phyloP scores from a whole-genome alignment of 37 sponge, comb jelly and placozoan genomes.

The Cladorhizidae sp. region DNA sequence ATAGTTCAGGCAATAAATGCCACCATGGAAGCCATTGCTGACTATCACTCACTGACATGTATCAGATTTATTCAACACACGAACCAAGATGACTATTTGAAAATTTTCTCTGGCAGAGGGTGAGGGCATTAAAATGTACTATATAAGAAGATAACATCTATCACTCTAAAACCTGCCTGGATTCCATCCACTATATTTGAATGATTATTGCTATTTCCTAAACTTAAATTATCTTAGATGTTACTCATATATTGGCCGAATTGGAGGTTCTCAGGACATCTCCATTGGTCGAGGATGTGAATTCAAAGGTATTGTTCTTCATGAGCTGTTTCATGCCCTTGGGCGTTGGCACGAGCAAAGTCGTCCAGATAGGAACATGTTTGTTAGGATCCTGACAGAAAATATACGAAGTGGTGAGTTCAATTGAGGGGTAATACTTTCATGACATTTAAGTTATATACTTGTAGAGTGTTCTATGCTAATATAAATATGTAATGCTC shows the following conservation, averaged over 20 bases:
- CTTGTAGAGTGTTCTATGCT: not conserved
- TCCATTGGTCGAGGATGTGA: constrained; percentile 85
- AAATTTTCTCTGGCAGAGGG: constrained; percentile 67
- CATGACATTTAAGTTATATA: too few species aligned
- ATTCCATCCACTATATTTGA: too few species aligned
- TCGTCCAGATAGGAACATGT: constrained; percentile 79
- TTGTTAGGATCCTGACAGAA: constrained; percentile 35
- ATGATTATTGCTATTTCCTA: too few species aligned
- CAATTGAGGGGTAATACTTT: too few species aligned
- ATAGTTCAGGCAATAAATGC: constrained; percentile 40
- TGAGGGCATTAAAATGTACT: constrained; percentile 21
- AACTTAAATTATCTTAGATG: constrained; percentile 32
- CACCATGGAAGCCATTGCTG: constrained; percentile 54
- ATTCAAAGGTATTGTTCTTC: constrained; percentile 69
- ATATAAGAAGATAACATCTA: too few species aligned
- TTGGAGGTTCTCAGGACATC: constrained; percentile 62
- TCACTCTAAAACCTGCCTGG: too few species aligned
- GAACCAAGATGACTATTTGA: constrained; percentile 55
- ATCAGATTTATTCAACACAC: constrained; percentile 53
- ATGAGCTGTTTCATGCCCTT: constrained; percentile 61
- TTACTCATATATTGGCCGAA: constrained; percentile 64
- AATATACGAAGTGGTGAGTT: constrained; percentile 58
- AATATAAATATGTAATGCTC: not conserved
- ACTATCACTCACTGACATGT: constrained; percentile 49
- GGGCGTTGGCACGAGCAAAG: constrained; percentile 84